A percentile compares a stretch with the other conserved stretches of the same genome.
phyloP scores from a whole-genome alignment of 2,888 invertebrate species.

The Clanis bilineata region DNA sequence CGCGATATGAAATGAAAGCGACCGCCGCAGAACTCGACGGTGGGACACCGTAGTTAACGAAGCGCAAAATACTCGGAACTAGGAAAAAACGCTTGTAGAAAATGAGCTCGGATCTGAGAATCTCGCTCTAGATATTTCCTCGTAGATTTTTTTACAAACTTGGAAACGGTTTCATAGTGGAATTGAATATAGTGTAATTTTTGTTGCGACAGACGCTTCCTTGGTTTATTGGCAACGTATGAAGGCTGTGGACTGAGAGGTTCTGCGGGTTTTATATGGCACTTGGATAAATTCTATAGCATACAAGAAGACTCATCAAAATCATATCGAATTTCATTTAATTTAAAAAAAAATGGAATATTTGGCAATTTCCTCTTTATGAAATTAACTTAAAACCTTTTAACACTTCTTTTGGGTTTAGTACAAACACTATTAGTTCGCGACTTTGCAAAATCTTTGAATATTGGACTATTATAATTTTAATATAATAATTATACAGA shows the following conservation, averaged over 20 bases:
- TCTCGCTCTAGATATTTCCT: neutral
- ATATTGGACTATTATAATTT: neutral
- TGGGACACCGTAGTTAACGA: conserved; percentile 3
- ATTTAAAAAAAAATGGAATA: too few relatives aligned
- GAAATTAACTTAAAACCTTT: too few relatives aligned
- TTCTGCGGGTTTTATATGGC: too few relatives aligned
- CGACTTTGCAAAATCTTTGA: conserved; percentile 1
- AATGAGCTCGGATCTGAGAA: neutral
- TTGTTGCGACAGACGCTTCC: too few relatives aligned
- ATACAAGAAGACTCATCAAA: too few relatives aligned
- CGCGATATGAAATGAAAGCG: neutral
- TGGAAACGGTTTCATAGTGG: neutral
- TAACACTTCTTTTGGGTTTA: neutral
- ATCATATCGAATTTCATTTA: too few relatives aligned
- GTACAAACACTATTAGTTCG: neutral
- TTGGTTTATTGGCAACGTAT: too few relatives aligned
- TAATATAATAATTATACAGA: neutral
- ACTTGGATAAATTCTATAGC: too few relatives aligned
- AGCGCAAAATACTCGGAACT: neutral
- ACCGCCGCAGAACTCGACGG: neutral
- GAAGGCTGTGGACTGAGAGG: too few relatives aligned
- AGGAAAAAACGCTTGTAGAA: neutral
- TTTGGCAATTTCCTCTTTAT: too few relatives aligned
- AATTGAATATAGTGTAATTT: neutral
- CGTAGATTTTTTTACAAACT: neutral